These are phyloP conservation scores for Catharus fuscescens DNA, from an alignment of 2,113 vertebrate genomes.

Conservation along the genomic window DNA sequence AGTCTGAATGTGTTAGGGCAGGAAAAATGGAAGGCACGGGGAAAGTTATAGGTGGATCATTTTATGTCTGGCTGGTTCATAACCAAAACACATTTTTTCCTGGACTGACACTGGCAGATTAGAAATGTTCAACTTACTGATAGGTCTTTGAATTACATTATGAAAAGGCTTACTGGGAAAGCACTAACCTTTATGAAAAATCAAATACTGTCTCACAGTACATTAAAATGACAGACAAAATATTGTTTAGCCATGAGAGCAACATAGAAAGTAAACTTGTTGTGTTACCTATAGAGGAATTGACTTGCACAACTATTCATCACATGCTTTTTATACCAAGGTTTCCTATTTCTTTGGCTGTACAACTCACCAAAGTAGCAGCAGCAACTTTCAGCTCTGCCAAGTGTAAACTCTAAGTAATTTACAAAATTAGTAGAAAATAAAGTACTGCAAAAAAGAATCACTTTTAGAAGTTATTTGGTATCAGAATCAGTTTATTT, in stretches of 20 bases:
- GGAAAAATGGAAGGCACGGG: background rate
- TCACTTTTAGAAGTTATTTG: background rate
- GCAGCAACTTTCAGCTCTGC: background rate
- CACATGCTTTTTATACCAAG: background rate
- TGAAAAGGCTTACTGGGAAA: background rate
- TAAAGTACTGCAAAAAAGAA: background rate
- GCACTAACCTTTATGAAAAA: background rate
- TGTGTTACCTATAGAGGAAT: background rate
- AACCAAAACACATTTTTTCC: background rate
- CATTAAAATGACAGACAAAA: background rate
- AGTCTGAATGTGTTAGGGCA: fast-evolving
- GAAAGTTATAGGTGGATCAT: background rate
- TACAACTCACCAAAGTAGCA: background rate
- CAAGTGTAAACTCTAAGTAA: background rate
- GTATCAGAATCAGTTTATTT: background rate
- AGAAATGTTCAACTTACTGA: background rate
- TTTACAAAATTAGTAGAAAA: background rate
- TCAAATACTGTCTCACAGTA: background rate
- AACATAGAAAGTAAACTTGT: background rate
- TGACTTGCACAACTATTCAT: background rate
- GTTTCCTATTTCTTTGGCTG: background rate
- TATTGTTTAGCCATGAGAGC: background rate
- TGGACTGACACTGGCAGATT: background rate
- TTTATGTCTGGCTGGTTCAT: background rate
- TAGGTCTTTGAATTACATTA: background rate